phyloP scores from a whole-genome alignment of 2,113 vertebrate species.

The Catharus bicknelli region DNA sequence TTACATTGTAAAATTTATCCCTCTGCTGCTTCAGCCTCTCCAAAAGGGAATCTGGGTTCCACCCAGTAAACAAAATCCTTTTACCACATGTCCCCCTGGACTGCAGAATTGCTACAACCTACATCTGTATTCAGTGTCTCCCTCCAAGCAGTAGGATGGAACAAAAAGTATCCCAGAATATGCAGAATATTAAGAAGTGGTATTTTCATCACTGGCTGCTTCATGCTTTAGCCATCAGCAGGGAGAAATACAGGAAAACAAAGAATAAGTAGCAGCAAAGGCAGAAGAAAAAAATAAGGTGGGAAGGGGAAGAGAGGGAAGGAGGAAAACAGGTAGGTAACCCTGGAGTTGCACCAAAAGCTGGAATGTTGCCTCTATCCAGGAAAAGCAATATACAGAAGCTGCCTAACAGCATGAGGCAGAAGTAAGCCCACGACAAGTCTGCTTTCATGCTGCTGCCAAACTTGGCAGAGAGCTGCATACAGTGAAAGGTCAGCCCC shows the following conservation, averaged over 20 bases:
- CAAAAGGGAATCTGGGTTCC: background rate
- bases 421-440: conserved; percentile 43
- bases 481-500: background rate
- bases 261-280: background rate
- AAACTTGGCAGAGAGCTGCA: background rate
- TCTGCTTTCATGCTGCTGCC: conserved; percentile 25
- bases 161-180: background rate
- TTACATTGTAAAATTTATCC: too few relatives aligned
- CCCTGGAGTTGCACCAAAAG: background rate
- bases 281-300: background rate
- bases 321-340: background rate
- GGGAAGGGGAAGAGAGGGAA: background rate
- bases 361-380: background rate
- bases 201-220: background rate
- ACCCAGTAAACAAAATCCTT: background rate
- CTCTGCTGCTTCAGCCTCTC: background rate
- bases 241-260: background rate
- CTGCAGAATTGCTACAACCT: background rate
- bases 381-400: conserved; percentile 19
- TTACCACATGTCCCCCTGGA: background rate
- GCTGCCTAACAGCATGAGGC: conserved; percentile 36
- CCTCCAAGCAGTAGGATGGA: background rate
- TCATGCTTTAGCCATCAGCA: background rate
- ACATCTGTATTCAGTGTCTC: background rate
- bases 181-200: background rate